These are phyloP conservation scores for Loris lydekkerianus DNA, from an alignment of 2,797 vertebrate genomes.

Conservation along the genomic window DNA sequence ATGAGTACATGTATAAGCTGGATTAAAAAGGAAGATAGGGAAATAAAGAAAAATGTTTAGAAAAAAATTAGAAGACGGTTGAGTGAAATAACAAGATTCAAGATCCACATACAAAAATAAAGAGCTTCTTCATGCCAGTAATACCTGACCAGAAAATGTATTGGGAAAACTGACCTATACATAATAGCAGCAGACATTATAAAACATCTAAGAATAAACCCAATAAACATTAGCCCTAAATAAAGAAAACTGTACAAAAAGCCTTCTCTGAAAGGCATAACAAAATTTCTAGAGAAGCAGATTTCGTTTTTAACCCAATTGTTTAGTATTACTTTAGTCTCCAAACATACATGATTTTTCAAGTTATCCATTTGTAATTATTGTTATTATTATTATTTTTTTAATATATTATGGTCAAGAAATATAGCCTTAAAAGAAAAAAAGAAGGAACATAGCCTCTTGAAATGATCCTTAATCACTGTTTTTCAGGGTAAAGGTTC, in stretches of 20 bases:
- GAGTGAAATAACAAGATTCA: background rate
- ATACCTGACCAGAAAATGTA: background rate
- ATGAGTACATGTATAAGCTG: background rate
- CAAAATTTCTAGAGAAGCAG: background rate
- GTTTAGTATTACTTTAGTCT: background rate
- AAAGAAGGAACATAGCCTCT: background rate
- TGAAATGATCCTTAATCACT: background rate
- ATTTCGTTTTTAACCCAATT: background rate
- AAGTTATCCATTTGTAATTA: background rate
- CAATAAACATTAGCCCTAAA: background rate
- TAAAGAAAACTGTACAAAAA: background rate
- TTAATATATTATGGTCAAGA: background rate
- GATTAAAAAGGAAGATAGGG: background rate
- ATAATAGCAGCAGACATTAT: background rate
- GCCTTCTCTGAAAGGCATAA: background rate
- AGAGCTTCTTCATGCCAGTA: background rate
- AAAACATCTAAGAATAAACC: background rate
- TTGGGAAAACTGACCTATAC: background rate
- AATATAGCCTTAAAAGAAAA: background rate
- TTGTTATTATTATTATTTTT: background rate
- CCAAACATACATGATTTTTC: background rate
- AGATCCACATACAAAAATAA: background rate
- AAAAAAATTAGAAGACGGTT: background rate
- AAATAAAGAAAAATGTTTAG: constrained; percentile 13
- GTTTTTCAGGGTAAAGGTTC: background rate